These are phyloP conservation scores for Drosophila pseudoobscura DNA, from an alignment of 1,140 invertebrate genomes.

Conservation along the genomic window DNA sequence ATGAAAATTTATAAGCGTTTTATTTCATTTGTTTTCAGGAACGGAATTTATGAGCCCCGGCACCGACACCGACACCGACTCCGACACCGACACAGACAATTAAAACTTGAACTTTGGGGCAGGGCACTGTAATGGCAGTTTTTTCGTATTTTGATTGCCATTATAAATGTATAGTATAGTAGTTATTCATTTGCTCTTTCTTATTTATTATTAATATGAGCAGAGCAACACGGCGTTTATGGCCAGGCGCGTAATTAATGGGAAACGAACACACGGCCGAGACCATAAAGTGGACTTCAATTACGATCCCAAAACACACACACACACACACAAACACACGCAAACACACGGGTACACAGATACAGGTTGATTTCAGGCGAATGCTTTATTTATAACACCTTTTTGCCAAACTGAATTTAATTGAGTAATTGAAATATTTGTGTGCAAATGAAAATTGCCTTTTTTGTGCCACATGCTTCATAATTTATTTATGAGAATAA, in stretches of 20 bases:
- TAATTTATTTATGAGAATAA: slow-evolving; percentile 55
- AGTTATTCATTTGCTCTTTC: slow-evolving; percentile 67
- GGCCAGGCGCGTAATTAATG: slow-evolving; percentile 62
- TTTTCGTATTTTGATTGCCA: slow-evolving; percentile 51
- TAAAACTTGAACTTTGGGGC: slow-evolving; percentile 60
- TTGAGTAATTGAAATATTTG: slow-evolving; percentile 74
- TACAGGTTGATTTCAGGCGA: slow-evolving; percentile 2
- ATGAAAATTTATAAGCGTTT: too few species aligned
- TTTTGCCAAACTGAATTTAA: slow-evolving; percentile 60
- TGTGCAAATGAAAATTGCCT: slow-evolving; percentile 61
- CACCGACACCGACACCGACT: background rate
- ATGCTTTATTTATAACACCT: slow-evolving; percentile 68
- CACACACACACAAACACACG: background rate
- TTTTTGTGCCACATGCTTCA: slow-evolving; percentile 52
- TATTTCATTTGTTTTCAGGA: too few species aligned
- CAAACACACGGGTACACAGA: too few species aligned
- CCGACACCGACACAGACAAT: slow-evolving; percentile 22
- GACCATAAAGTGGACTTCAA: slow-evolving; percentile 67
- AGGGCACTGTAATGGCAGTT: slow-evolving; percentile 53
- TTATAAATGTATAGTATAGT: slow-evolving; percentile 12
- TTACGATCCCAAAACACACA: slow-evolving; percentile 42
- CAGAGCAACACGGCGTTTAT: slow-evolving; percentile 31
- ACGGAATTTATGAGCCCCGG: too few species aligned
- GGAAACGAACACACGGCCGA: slow-evolving; percentile 51
- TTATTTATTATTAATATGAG: slow-evolving; percentile 67